Base-by-base conservation (phyloP, 2,113 vertebrate genomes). In the Alouatta palliata region DNA sequence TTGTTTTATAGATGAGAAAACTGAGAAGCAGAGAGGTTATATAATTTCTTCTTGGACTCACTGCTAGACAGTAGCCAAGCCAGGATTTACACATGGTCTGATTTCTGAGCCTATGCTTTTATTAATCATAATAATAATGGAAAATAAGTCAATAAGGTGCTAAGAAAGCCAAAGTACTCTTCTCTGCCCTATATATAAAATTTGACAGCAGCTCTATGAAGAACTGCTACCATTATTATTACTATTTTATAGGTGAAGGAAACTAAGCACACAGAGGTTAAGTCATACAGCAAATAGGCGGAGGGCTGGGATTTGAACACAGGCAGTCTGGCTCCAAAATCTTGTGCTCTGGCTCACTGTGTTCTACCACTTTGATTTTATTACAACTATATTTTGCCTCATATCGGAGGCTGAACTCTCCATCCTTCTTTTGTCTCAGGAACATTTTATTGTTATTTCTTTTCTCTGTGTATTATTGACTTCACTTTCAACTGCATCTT, bases 71-170 rank as follows among this genome's bases (percentile, higher is more conserved):
- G 54, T 86, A 19, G 11, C 45, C 49, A 80, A 64, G 21, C 25
- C 56, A 86, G 47, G 37, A 58, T 90, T 87, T 85, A 68, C 2
- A 66, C 23, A n/a, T 25, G 8, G 8, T 76, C 75, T 95, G 66
- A 90, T 86, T 95, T 86, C n/a, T 30, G 30, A 64, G 8, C 94
- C n/a, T 37, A 43, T 87, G 27, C 17, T 95, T 91, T 83, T 66
- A 87, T n/a, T 87, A 45, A 32, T 81, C 49, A 85, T n/a, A 81
- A 40, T 82, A 45, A 20, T 94, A 61, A 80, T 40, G 83, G 49
- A 75, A 86, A 58, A 43, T 3, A 86, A 43, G 21, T 32, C 68
- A 77, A 30, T 75, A 75, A 75, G 40, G 23, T 27, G 12, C 70
- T 75, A 43, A 25, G 40, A 27, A 75, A 75, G 64, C 75, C 30